Evolutionary conservation across 2,113 vertebrate species (phyloP), one percentile per base, ranked within the genome.

Genomic region (Halichoeres trimaculatus): DNA sequence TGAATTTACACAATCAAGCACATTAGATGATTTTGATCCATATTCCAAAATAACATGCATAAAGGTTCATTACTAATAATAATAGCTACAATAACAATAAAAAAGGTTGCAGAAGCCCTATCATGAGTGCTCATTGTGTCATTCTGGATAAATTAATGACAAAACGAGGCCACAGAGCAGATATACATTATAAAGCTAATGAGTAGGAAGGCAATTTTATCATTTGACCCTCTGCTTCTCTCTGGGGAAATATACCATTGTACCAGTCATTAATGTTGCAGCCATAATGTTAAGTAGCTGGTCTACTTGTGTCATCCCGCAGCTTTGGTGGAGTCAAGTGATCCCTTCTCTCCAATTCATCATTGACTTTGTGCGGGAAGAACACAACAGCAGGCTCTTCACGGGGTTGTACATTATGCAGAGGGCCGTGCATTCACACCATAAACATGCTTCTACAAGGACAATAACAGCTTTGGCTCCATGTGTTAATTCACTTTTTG

Each of bases 201-300:
- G 87, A 90, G 88, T 82, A 84, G 78, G 81, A 72, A 80, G 85
- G 87, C 85, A 85, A 82, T 90, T 91, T 87, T 81, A 88, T 91
- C 82, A 89, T 86, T 90, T 89, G 89, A 92, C 89, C 90, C 80
- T 55, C 55, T 80, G 65, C 30, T 24, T 65, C 40, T 88, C 92
- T 89, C 88, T 51, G 76, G 88, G 91, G 89, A 89, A 86, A 89
- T 75, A 78, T 63, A 83, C 80, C 78, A 79, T 87, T 68, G 88
- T 74, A 83, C 80, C 57, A 90, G 84, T 92, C 92, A 90, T 91
- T 91, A 92, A 89, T 90, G 87, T 79, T 90, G 76, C 76, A 87
- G 87, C 78, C 82, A 76, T 79, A 86, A 85, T 89, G 91, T 91
- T 93, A 93, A 92, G 87, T 90, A 91, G 88, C 84, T 90, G 86